phyloP scores from a whole-genome alignment of 2,888 invertebrate genomes.

The Archips crataeganus region DNA sequence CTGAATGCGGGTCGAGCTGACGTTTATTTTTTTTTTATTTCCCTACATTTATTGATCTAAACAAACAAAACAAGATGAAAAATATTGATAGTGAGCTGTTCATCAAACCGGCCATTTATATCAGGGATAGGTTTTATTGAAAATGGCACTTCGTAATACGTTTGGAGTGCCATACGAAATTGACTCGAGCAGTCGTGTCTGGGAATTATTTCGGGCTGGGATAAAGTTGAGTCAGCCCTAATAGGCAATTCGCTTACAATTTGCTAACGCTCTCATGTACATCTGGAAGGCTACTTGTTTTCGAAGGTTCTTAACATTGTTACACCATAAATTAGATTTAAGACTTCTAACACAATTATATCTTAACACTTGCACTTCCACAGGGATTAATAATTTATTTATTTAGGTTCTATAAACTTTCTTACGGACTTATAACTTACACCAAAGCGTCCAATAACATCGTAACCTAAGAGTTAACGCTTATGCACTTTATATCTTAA shows the following conservation, averaged over 20 bases:
- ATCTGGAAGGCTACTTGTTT: conserved; percentile 4
- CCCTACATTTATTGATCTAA: conserved; percentile 47
- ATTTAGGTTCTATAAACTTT: no score
- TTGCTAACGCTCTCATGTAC: conserved; percentile 13
- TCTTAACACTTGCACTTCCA: neutral
- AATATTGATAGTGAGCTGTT: conserved; percentile 54
- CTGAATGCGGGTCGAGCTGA: conserved; percentile 56
- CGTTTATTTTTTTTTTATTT: conserved; percentile 50
- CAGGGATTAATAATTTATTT: neutral
- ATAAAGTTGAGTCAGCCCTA: conserved; percentile 20
- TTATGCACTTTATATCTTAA: no score
- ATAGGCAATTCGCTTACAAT: conserved; percentile 14
- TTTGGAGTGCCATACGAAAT: conserved; percentile 34
- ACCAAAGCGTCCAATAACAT: no score
- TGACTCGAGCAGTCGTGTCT: conserved; percentile 22
- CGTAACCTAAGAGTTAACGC: no score
- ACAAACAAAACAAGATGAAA: conserved; percentile 52
- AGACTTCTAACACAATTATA: neutral
- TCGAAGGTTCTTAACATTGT: neutral
- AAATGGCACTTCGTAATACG: conserved; percentile 41
- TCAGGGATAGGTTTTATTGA: conserved; percentile 45
- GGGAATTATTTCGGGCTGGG: conserved; percentile 4
- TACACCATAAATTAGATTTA: neutral
- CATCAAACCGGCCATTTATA: conserved; percentile 49
- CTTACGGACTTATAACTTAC: no score